phyloP scores from a whole-genome alignment of 2,888 invertebrate species.

The Cerastis leucographa region DNA sequence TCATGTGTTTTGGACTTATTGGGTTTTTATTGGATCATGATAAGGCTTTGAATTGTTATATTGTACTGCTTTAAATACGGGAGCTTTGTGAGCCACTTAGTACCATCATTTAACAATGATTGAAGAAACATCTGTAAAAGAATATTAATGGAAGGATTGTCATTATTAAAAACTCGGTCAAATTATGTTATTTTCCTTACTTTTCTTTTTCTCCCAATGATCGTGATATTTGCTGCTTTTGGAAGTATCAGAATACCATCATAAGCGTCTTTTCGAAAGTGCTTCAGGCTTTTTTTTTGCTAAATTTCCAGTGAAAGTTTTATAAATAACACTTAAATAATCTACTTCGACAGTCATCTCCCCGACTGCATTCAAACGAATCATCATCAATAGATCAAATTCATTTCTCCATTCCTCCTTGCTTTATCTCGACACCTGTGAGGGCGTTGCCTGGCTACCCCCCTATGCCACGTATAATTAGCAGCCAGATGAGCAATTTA shows the following conservation, averaged over 20 bases:
- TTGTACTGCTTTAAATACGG: background rate
- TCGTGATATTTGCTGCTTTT: background rate
- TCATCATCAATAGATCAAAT: conserved; percentile 31
- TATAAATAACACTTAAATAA: background rate
- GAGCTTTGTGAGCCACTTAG: background rate
- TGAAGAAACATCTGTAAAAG: background rate
- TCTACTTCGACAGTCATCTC: background rate
- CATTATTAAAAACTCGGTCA: background rate
- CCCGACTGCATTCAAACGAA: conserved; percentile 3
- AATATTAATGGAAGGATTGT: background rate
- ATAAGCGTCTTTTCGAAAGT: background rate
- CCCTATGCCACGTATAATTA: conserved; percentile 82
- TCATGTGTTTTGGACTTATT: conserved; percentile 25
- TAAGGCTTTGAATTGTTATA: conserved; percentile 7
- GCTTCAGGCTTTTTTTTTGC: background rate
- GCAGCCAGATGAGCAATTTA: conserved; percentile 86
- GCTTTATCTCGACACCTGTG: conserved; percentile 63
- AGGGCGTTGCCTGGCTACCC: conserved; percentile 82
- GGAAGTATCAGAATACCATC: background rate
- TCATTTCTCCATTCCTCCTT: conserved; percentile 43
- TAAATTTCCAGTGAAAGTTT: background rate
- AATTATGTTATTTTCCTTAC: background rate
- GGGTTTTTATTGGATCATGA: conserved; percentile 14
- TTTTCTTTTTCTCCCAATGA: background rate
- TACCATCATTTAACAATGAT: background rate